A percentile compares a stretch with the other conserved stretches of the same genome.
These are phyloP conservation scores for Aphidius ervi DNA, from an alignment of 1,140 invertebrate genomes.

Conservation along the genomic window DNA sequence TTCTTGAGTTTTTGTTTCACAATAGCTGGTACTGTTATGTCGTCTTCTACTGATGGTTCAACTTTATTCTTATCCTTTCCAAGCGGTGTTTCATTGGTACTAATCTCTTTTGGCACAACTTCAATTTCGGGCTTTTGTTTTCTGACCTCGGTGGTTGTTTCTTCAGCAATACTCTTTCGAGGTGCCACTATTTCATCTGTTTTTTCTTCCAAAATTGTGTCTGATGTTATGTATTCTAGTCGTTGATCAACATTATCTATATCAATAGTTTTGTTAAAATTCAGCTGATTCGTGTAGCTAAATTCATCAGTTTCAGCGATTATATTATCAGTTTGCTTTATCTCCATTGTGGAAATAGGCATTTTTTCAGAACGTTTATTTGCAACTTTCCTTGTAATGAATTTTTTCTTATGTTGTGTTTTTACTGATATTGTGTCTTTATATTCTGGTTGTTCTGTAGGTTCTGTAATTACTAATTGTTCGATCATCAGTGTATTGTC, in stretches of 20 bases:
- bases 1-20: no score
- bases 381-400: slow-evolving; percentile 42
- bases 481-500: slow-evolving; percentile 32
- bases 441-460: neutral
- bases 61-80: slow-evolving; percentile 29
- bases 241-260: no score
- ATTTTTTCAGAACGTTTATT: slow-evolving; percentile 14
- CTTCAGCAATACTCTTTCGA: slow-evolving; percentile 47
- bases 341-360: no score
- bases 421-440: no score
- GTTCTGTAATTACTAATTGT: slow-evolving; percentile 38
- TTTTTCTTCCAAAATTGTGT: slow-evolving; percentile 37
- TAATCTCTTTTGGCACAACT: slow-evolving; percentile 12
- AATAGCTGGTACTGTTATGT: no score
- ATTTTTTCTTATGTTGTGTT: slow-evolving; percentile 32
- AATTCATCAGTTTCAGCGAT: no score
- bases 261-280: no score
- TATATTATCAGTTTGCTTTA: no score
- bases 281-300: no score
- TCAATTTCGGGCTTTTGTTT: slow-evolving; percentile 41
- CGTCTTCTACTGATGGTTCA: slow-evolving; percentile 35
- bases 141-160: slow-evolving; percentile 35
- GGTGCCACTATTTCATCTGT: slow-evolving; percentile 49
- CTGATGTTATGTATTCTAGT: no score
- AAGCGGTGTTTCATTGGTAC: no score